phyloP scores from a whole-genome alignment of 2,113 vertebrate species.

The Alosa alosa region DNA sequence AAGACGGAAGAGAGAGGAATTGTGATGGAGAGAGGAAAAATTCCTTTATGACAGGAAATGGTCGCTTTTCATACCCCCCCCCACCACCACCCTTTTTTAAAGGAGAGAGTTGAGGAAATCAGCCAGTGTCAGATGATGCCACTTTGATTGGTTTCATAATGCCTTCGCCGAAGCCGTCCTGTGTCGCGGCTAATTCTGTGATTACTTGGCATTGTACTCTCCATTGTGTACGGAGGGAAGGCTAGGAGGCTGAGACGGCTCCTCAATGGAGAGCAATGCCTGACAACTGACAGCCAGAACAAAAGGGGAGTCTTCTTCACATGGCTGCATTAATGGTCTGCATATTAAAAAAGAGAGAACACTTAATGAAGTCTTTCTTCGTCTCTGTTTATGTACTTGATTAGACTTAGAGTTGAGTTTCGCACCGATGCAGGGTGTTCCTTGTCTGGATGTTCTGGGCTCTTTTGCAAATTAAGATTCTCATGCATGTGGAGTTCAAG shows the following conservation, averaged over 20 bases:
- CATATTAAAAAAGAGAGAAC: conserved; percentile 20
- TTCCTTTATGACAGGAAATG: conserved; percentile 9
- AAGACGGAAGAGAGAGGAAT: not conserved
- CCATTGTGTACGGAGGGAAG: conserved; percentile 41
- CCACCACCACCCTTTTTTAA: conserved; percentile 15
- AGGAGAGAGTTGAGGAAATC: conserved; percentile 39
- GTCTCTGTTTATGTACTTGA: conserved; percentile 17
- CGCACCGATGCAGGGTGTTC: too few species aligned
- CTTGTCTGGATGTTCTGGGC: not conserved
- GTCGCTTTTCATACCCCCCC: not conserved
- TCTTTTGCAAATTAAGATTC: not conserved
- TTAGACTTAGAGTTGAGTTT: conserved; percentile 3
- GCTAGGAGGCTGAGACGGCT: conserved; percentile 43
- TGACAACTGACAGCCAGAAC: conserved; percentile 43
- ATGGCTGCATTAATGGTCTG: conserved; percentile 17
- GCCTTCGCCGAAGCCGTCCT: conserved; percentile 41
- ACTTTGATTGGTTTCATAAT: conserved; percentile 43
- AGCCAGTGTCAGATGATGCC: conserved; percentile 43
- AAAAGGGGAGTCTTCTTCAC: conserved; percentile 37
- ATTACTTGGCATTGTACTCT: conserved; percentile 50
- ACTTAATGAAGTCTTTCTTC: conserved; percentile 39
- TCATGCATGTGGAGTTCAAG: conserved; percentile 7
- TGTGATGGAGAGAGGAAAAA: conserved; percentile 16
- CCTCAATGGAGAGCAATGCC: conserved; percentile 48
- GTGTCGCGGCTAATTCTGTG: conserved; percentile 50